Base-by-base conservation (phyloP, 2,888 invertebrate genomes). In the Agapetus fuscipes region DNA sequence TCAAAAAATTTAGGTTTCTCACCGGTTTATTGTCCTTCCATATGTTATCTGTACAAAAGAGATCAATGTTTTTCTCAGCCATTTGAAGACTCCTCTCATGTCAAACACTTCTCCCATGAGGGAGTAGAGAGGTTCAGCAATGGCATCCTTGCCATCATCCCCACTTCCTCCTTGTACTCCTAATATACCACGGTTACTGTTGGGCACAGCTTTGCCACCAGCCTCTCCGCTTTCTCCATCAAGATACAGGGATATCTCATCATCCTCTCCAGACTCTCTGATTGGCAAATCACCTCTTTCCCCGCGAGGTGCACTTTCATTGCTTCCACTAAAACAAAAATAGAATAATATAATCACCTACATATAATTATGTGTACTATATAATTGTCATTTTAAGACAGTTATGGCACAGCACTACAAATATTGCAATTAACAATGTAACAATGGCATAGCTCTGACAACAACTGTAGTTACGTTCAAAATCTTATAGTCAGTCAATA, bases 41-140 rank as follows among this genome's bases (percentile, higher is more conserved):
- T 89, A 91, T 0, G 88, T 86, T 42, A 89, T 82, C 64, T 91
- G 91, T 15, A 93, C 90, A 62, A 93, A 91, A 2, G 84, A 83
- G 50, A 93, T 90, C 13, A 93, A 72, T 14, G 88, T 89, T 57
- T 84, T 83, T 48, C 93, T 65, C 17, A 93, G 68, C 80, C 88
- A 89, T 36, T 85, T 82, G 57, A 90, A 89, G 17, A 89, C 83
- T 0, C 91, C 91, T 35, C 85, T 73, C 72, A 90, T 80, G 57
- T 93, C 91, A 57, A 91, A 93, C 50, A 93, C 78, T 67, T 93
- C 93, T 45, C 85, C 85, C 51, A 93, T 72, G 28, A 93, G 65
- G 1, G 80, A 76, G 59, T 91, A 93, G n/a, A 93, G 62, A 0
- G 91, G 91, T 58, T 91, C 90, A 2, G 91, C 91, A 54, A 91